Evolutionary conservation across 2,888 invertebrate genomes (phyloP).

Genomic region (Augiades crinisus): DNA sequence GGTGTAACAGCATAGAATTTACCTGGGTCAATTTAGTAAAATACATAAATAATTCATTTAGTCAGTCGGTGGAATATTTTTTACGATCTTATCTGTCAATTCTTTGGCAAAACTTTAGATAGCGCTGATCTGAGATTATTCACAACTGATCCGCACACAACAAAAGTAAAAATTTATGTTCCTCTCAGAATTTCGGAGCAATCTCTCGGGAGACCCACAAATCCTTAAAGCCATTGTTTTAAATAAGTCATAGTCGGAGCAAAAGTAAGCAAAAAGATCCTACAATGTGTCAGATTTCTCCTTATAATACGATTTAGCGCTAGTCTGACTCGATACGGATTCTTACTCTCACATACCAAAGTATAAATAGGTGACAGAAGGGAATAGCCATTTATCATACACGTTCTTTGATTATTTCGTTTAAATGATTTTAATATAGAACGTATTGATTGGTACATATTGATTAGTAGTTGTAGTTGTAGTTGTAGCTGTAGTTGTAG

Average conservation of each 20-base stretch:
- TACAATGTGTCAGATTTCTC: conserved; percentile 26
- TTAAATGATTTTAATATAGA: background rate
- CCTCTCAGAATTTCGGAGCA: conserved; percentile 1
- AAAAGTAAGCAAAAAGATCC: conserved; percentile 19
- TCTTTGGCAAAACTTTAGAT: background rate
- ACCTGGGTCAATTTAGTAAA: too few relatives aligned
- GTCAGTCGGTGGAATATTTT: background rate
- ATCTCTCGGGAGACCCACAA: conserved; percentile 15
- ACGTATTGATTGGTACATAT: too few relatives aligned
- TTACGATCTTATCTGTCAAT: background rate
- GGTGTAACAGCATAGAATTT: too few relatives aligned
- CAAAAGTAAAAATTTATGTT: background rate
- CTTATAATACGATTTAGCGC: conserved; percentile 24
- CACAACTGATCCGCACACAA: conserved; percentile 7
- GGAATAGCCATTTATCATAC: conserved; percentile 1
- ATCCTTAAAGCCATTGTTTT: conserved; percentile 25
- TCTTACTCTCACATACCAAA: conserved; percentile 9
- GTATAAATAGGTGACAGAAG: conserved; percentile 25
- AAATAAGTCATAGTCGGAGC: conserved; percentile 17
- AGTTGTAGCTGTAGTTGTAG: too few relatives aligned
- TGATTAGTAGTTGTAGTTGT: too few relatives aligned
- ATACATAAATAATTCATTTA: too few relatives aligned
- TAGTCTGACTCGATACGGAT: conserved; percentile 15
- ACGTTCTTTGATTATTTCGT: conserved; percentile 8
- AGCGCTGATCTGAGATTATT: background rate